Evolutionary conservation across 2,888 invertebrate genomes (phyloP), one percentile per base, ranked within the genome.

Genomic region (Drosophila flavopinicola): DNA sequence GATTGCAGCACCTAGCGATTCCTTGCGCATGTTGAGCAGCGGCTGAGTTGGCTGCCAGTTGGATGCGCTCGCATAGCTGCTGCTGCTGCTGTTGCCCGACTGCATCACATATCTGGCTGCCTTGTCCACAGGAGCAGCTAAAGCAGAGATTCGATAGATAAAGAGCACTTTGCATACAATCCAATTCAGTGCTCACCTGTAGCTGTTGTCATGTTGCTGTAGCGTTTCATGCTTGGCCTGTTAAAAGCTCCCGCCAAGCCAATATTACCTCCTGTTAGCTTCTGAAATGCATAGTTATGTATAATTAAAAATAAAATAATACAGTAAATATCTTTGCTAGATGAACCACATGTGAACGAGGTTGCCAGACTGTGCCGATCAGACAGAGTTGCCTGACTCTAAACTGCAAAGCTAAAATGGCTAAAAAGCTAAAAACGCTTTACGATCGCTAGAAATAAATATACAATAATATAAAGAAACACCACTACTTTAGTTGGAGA

Each of bases 201-300:
- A 51, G 68, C 20, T 20, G 20, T 20, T 20, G 20, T 20, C 4
- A 56, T 45, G 83, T 44, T 27, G 76, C 51, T 10, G n/a, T 56
- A 48, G 48, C 44, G 83, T 64, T 90, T 90, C 90, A 90, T 90
- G 29, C 64, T 68, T 11, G 85, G 75, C 27, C 75, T 84, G 9
- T 88, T 75, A 4, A 74, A 48, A 17, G 59, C 69, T 1, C 51
- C 64, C 30, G 52, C 88, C 88, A 3, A 88, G 67, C 23, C 86
- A 67, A 20, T 88, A 17, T 71, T 79, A 4, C 67, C 71, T 7
- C 78, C 39, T 11, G 65, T 37, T 44, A 87, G 9, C 57, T 87
- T 86, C 41, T 79, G 66, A 5, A 84, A 47, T 23, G 74, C 78
- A 58, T 85, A 53, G 29, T 63, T 30, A 15, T n/a, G n/a, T n/a